A percentile compares a stretch with the other conserved stretches of the same genome.
Conservation (phyloP, 2,113 vertebrate species). For the Myrmophylax atrothorax region DNA sequence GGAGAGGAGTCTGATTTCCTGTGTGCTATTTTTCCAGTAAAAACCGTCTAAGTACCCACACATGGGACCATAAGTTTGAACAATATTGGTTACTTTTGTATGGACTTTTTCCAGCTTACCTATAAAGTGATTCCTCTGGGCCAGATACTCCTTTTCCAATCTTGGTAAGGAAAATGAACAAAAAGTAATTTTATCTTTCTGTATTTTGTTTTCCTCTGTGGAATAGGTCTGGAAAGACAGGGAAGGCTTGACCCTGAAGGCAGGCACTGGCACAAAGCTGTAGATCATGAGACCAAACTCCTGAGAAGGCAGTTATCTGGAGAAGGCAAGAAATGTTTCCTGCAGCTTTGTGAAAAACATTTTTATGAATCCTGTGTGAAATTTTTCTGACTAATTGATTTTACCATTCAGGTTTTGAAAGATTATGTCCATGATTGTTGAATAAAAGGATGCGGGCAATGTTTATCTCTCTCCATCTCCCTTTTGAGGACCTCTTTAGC, state of each 20-base stretch:
- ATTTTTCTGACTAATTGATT: neutral
- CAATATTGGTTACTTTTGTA: neutral
- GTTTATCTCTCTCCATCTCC: neutral
- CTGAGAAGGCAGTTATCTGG: neutral
- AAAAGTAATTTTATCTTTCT: slow-evolving; percentile 18
- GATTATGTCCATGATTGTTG: neutral
- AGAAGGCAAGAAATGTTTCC: neutral
- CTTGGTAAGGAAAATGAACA: neutral
- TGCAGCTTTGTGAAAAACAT: neutral
- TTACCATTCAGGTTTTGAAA: neutral
- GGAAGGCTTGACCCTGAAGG: neutral
- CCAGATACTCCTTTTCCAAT: neutral
- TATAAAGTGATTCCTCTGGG: neutral
- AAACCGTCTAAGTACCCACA: neutral
- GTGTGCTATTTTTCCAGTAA: neutral
- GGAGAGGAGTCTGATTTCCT: neutral
- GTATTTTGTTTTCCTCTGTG: slow-evolving; percentile 13
- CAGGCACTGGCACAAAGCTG: neutral
- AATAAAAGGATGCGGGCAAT: neutral
- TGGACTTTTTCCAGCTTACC: neutral
- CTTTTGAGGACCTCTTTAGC: neutral
- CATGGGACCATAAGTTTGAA: neutral
- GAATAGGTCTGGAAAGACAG: neutral
- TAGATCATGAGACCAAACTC: neutral
- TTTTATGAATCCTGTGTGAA: neutral